phyloP scores from a whole-genome alignment of 2,113 vertebrate genomes.

The Athene cunicularia region DNA sequence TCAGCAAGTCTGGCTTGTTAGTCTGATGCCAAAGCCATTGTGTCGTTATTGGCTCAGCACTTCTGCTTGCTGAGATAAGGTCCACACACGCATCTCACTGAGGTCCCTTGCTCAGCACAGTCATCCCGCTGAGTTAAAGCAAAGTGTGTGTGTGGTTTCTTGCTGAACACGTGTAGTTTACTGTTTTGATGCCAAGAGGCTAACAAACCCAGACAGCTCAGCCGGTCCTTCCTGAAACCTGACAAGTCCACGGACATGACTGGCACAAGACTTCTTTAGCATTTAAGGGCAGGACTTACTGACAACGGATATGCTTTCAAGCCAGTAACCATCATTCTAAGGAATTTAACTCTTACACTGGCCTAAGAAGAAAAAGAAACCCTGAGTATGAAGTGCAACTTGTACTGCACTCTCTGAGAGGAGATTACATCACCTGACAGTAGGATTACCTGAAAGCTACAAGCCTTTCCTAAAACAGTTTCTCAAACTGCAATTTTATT shows the following conservation, averaged over 20 bases:
- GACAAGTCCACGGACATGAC: fast-evolving
- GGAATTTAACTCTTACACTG: neutral
- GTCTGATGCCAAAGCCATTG: neutral
- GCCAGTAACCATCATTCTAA: neutral
- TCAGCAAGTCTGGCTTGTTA: neutral
- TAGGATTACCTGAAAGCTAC: neutral
- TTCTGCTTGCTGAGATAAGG: neutral
- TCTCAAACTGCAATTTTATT: neutral
- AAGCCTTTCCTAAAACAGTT: neutral
- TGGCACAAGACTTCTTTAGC: neutral
- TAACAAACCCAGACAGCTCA: neutral
- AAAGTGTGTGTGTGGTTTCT: neutral
- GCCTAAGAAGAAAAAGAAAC: neutral
- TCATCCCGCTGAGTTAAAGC: neutral
- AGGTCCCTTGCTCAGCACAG: conserved; percentile 8
- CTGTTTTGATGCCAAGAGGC: neutral
- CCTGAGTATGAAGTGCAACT: neutral
- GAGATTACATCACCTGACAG: neutral
- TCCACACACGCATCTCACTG: neutral
- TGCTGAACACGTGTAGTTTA: neutral
- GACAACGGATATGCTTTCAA: neutral
- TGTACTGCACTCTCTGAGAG: fast-evolving
- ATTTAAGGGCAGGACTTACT: neutral
- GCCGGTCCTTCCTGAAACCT: neutral
- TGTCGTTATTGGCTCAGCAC: neutral